Base-by-base conservation (phyloP, 2,888 invertebrate species). In the Lamellibrachia satsuma region DNA sequence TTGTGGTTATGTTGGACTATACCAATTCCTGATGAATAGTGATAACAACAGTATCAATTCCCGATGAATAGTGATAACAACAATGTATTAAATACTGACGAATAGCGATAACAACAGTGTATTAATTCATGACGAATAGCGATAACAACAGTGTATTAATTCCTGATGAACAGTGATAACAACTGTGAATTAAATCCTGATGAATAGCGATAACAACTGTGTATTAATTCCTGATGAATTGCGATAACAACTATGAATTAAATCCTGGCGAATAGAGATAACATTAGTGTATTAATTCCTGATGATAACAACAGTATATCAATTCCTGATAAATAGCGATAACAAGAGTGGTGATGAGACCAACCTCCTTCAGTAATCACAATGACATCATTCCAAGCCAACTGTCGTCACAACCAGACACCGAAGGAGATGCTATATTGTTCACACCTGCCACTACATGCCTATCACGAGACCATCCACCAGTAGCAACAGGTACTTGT, bases 401-500 rank as follows among this genome's bases (percentile, higher is more conserved):
- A 11, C 75, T 75, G 75, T 3, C 6, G 22, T 15, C 22, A 15
- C 22, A 75, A n/a, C 75, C 6, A 22, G 75, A 75, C 22, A 15
- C 22, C 22, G 75, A 75, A 75, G 75, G 22, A 22, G 22, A 39
- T 39, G 39, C 39, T 11, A 4, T 3, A 6, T 22, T 75, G 22
- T n/a, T 22, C 52, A 91, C 52, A 91, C 52, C 52, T 52, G 52
- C 39, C 39, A 39, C 39, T 55, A 91, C n/a, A 52, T 51, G 6
- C 1, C 75, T 39, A 39, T 75, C 91, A 22, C 91, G 2, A 11
- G n/a, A 51, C 91, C 55, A 51, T 27, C 90, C 90, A 9, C 11
- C 90, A 39, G 27, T 51, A 91, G 52, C 91, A 52, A n/a, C 52
- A 91, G 91, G 52, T 55, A 91, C 39, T 52, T 55, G 55, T 27